Conservation (phyloP, 2,113 vertebrate genomes). For the Mustela lutreola region DNA sequence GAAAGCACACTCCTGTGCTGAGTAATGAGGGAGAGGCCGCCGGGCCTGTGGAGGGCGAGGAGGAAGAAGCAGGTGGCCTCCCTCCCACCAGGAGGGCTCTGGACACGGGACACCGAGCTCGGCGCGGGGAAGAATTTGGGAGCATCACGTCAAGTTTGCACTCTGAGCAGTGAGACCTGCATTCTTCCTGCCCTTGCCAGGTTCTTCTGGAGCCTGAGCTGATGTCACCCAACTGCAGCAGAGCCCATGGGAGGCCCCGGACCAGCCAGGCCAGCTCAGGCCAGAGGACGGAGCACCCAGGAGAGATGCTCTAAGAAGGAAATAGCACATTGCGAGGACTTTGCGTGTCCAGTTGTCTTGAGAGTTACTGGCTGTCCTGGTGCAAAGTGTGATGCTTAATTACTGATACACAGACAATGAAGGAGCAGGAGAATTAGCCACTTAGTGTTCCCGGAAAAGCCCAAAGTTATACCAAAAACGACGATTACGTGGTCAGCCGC, state of each 20-base stretch:
- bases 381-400: background rate
- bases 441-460: background rate
- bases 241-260: background rate
- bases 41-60: background rate
- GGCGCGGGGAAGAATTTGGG: accelerated
- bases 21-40: background rate
- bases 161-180: background rate
- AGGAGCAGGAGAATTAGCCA: background rate
- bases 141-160: background rate
- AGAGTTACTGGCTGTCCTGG: background rate
- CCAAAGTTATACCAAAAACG: background rate
- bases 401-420: background rate
- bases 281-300: accelerated
- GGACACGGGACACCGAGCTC: accelerated
- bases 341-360: accelerated
- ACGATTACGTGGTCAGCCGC: background rate
- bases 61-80: too few relatives aligned
- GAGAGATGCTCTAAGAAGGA: background rate
- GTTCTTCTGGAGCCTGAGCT: too few relatives aligned
- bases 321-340: background rate
- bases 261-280: background rate
- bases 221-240: background rate
- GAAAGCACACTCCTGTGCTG: background rate
- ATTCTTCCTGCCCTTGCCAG: too few relatives aligned
- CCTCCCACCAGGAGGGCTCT: too few relatives aligned